Evolutionary conservation across 2,797 vertebrate genomes (phyloP).

Genomic region (Euphonia xanthogaster): DNA sequence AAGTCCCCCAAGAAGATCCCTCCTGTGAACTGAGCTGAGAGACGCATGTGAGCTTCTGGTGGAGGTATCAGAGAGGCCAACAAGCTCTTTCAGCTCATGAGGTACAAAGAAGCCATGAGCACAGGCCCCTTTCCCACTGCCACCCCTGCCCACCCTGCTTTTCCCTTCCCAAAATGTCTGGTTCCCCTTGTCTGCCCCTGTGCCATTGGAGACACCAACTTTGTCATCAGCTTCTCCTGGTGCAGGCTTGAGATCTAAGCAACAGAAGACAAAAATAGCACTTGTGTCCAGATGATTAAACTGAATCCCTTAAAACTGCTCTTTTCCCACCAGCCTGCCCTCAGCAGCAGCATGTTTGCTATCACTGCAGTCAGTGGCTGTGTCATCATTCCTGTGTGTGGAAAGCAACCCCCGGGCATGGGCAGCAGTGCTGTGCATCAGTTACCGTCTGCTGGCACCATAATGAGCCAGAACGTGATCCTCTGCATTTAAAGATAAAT

Average conservation of each 20-base stretch:
- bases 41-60: accelerated
- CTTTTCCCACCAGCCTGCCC: not conserved
- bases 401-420: not conserved
- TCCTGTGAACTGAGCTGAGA: too few relatives aligned
- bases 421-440: not conserved
- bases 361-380: not conserved
- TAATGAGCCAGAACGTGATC: not conserved
- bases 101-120: accelerated
- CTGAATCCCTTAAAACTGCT: not conserved
- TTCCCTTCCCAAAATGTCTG: accelerated
- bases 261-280: not conserved
- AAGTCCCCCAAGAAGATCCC: accelerated
- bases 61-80: accelerated
- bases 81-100: accelerated
- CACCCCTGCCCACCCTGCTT: accelerated
- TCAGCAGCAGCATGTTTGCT: not conserved
- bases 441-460: not conserved
- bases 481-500: not conserved
- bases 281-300: not conserved
- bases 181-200: not conserved
- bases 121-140: accelerated
- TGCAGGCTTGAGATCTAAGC: not conserved
- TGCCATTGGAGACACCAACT: not conserved
- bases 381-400: not conserved
- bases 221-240: not conserved